Evolutionary conservation across 1,140 invertebrate genomes (phyloP), one percentile per base, ranked within the genome.

Genomic region (Galleria mellonella): DNA sequence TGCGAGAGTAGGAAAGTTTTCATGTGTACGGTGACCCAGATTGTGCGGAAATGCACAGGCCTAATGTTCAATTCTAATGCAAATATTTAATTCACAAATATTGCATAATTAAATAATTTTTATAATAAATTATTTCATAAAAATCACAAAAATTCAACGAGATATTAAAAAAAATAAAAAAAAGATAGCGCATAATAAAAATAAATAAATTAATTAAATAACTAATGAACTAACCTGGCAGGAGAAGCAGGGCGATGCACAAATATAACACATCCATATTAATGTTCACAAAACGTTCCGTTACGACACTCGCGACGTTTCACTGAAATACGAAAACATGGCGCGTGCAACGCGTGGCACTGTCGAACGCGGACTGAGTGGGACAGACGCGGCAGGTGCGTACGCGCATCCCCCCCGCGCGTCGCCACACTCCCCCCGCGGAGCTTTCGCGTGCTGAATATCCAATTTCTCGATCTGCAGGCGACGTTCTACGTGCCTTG

Each of bases 211-310:
- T 17, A 3, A 17, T 37, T 37, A 42, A 31, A 41, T 31, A 7
- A 28, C 9, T 4, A 11, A 31, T 41, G 2, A 9, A 60, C 55
- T 41, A 37, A 77, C 73, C 73, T 74, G 67, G 64, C 7, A 67
- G 11, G 11, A 72, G 35, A 42, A 55, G 36, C 38, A 71, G 38
- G 46, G 62, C 39, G 47, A 58, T 55, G 58, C 56, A 60, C 11
- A 68, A 60, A 45, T 62, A 63, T 49, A 72, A 38, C 54, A 74
- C 58, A 77, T 74, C 71, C 73, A 77, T 77, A 43, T 46, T 67
- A 49, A 62, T 62, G 60, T 54, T 67, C 73, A 71, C 57, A 57
- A 42, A 57, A 60, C 50, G 50, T 57, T 61, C 32, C 47, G 47
- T 63, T 55, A 53, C 32, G 35, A 65, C 73, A 77, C 73, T 65